A percentile compares a stretch with the other conserved stretches of the same genome.
Evolutionary conservation across 2,888 invertebrate genomes (phyloP).

Genomic region (Oscheius sp.): DNA sequence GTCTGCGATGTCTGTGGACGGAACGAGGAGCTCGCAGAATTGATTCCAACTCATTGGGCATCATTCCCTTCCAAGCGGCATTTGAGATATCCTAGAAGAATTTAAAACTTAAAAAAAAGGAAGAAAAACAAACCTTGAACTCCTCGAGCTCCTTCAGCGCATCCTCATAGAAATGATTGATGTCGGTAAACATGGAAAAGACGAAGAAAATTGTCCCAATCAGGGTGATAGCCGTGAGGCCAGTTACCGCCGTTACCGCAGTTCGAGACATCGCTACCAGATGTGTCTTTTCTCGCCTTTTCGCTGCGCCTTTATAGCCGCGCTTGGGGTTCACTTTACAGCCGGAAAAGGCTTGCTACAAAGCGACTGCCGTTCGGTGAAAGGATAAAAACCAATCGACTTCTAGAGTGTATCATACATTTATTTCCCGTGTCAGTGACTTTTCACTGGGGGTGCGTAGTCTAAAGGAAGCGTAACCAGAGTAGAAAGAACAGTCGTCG

Average conservation of each 20-base stretch:
- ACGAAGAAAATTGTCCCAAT: constrained; percentile 15
- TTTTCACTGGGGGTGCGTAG: too few relatives aligned
- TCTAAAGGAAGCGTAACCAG: too few relatives aligned
- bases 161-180: constrained; percentile 26
- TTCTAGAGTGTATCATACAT: too few relatives aligned
- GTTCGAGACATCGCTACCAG: constrained; percentile 15
- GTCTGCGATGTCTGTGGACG: not conserved
- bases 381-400: too few relatives aligned
- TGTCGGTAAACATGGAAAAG: constrained; percentile 21
- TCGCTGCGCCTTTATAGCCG: too few relatives aligned
- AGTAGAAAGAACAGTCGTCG: too few relatives aligned
- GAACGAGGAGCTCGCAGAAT: constrained; percentile 13
- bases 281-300: too few relatives aligned
- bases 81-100: constrained; percentile 4
- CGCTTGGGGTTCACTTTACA: too few relatives aligned
- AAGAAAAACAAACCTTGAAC: constrained; percentile 6
- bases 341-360: too few relatives aligned
- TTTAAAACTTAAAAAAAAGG: not conserved
- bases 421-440: too few relatives aligned
- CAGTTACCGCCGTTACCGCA: constrained; percentile 12
- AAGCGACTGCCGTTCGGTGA: too few relatives aligned
- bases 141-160: constrained; percentile 24
- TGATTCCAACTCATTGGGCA: constrained; percentile 14
- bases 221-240: constrained; percentile 20
- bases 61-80: constrained; percentile 26